Conservation (phyloP, 1,140 invertebrate genomes). For the Anthonomus grandis region DNA sequence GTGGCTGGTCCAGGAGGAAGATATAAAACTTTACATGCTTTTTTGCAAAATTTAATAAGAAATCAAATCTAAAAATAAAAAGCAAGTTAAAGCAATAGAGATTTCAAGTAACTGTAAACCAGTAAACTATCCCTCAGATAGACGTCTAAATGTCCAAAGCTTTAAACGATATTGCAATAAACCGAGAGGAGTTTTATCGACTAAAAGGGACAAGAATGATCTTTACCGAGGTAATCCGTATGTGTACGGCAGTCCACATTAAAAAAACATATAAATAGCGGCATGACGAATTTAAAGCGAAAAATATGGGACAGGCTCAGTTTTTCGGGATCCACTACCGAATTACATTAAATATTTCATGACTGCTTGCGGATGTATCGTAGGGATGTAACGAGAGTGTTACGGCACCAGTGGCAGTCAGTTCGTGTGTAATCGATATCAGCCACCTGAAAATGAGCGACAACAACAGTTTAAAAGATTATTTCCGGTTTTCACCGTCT, state of each 20-base stretch:
- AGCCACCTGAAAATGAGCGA: constrained; percentile 28
- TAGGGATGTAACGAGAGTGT: constrained; percentile 21
- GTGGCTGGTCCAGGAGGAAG: too few species aligned
- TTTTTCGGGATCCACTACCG: constrained; percentile 30
- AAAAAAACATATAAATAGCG: constrained; percentile 26
- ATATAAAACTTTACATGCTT: too few species aligned
- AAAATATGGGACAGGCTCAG: constrained; percentile 28
- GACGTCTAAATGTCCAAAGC: not conserved
- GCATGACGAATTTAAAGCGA: constrained; percentile 28
- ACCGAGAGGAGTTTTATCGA: not conserved
- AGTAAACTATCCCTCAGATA: not conserved
- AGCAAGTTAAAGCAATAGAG: too few species aligned
- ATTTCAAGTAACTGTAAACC: not conserved
- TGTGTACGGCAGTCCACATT: constrained; percentile 23
- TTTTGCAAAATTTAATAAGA: too few species aligned
- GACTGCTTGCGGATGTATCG: constrained; percentile 25
- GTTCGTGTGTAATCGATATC: constrained; percentile 25
- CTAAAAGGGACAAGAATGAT: constrained; percentile 7
- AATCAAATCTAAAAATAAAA: too few species aligned
- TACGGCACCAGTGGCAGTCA: constrained; percentile 17
- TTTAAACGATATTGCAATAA: not conserved
- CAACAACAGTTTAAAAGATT: constrained; percentile 29
- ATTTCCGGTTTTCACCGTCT: constrained; percentile 23
- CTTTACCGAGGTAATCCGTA: constrained; percentile 24
- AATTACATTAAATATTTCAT: constrained; percentile 29